phyloP scores from a whole-genome alignment of 2,113 vertebrate species.

The Pseudonaja textilis region DNA sequence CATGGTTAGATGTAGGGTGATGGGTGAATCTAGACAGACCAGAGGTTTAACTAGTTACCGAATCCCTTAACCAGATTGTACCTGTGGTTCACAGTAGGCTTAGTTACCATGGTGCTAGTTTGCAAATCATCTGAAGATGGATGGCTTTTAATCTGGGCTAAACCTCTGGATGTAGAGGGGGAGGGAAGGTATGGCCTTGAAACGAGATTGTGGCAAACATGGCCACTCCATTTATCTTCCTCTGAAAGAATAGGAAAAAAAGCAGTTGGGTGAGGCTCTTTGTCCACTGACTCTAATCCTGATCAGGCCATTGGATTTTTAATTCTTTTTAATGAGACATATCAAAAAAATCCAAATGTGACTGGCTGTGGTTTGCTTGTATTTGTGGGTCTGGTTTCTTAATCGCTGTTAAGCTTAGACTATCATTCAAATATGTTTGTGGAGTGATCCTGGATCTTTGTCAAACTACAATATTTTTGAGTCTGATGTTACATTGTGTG shows the following conservation, averaged over 20 bases:
- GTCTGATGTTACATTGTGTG: not conserved
- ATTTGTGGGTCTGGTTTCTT: not conserved
- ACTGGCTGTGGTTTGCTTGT: not conserved
- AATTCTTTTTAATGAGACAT: not conserved
- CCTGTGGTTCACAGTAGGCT: not conserved
- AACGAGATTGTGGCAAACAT: not conserved
- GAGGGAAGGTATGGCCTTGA: not conserved
- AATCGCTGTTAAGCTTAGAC: not conserved
- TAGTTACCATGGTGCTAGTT: not conserved
- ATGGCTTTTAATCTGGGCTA: not conserved
- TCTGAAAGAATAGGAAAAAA: not conserved
- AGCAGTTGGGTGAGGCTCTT: not conserved
- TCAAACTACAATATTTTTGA: not conserved
- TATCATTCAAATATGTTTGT: not conserved
- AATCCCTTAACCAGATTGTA: not conserved
- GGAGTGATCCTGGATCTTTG: not conserved
- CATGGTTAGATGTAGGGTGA: not conserved
- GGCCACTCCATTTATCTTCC: not conserved
- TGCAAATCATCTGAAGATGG: not conserved
- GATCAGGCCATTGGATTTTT: not conserved
- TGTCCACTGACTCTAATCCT: not conserved
- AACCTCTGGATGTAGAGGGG: not conserved
- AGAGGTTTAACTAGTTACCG: not conserved
- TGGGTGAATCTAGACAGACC: not conserved
- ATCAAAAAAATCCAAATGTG: not conserved